Evolutionary conservation across 2,113 vertebrate genomes (phyloP).

Genomic region (Xenopus laevis): DNA sequence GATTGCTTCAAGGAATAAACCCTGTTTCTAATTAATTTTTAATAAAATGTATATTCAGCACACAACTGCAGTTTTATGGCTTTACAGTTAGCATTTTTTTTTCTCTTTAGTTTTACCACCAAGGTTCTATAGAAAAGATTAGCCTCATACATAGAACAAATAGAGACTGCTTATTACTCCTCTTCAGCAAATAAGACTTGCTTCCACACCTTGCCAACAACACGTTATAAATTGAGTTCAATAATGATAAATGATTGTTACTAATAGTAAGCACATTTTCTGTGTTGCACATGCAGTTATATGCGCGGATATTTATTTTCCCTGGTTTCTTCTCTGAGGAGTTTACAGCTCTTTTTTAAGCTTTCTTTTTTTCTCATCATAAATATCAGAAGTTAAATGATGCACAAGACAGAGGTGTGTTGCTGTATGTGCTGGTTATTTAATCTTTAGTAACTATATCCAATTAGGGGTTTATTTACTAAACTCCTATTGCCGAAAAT

Average conservation of each 20-base stretch:
- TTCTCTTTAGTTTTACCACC: constrained; percentile 3
- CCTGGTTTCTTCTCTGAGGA: too few species aligned
- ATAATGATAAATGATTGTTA: constrained; percentile 1
- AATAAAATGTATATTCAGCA: constrained; percentile 33
- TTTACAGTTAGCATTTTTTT: constrained; percentile 1
- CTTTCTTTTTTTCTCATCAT: too few species aligned
- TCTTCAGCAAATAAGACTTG: not conserved
- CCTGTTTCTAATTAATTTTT: constrained; percentile 43
- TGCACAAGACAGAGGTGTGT: too few species aligned
- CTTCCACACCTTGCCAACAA: not conserved
- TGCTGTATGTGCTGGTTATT: too few species aligned
- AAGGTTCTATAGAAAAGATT: not conserved
- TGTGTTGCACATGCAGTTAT: not conserved
- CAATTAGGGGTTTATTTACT: too few species aligned
- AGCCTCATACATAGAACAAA: constrained; percentile 9
- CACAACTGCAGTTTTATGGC: constrained; percentile 15
- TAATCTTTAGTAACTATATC: too few species aligned
- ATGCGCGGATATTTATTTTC: too few species aligned
- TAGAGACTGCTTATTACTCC: not conserved
- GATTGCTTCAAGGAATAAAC: constrained; percentile 22
- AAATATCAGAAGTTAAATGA: too few species aligned
- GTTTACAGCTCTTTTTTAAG: too few species aligned
- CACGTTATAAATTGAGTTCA: not conserved
- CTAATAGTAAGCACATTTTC: not conserved
- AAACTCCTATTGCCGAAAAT: too few species aligned